Conservation (phyloP, 2,797 vertebrate species). For the Acanthiza pusilla region DNA sequence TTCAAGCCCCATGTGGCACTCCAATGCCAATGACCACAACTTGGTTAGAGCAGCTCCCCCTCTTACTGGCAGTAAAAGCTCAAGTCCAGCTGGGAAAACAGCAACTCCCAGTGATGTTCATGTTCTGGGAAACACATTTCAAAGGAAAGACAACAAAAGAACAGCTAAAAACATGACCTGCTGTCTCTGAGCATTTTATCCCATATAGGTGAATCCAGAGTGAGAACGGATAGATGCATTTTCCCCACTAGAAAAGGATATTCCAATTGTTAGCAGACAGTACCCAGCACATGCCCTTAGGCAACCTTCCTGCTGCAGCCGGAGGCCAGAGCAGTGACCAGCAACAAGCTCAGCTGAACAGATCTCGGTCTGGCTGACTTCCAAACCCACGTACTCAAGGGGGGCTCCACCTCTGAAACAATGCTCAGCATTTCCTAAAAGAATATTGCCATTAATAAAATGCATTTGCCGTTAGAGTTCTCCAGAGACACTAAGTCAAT, state of each 20-base stretch:
- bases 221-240: background rate
- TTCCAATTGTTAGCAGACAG: background rate
- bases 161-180: background rate
- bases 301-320: background rate
- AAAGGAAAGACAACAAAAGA: background rate
- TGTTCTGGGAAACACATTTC: background rate
- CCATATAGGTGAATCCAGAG: background rate
- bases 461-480: conserved; percentile 60
- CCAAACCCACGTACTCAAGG: background rate
- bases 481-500: conserved; percentile 62
- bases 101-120: background rate
- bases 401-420: conserved; percentile 43
- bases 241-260: background rate
- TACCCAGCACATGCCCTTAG: background rate
- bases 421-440: conserved; percentile 46
- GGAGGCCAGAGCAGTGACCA: background rate
- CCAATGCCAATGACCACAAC: background rate
- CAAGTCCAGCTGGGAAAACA: background rate
- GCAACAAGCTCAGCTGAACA: background rate
- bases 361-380: background rate
- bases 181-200: background rate
- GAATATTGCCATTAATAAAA: conserved; percentile 65
- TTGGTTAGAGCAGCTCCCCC: background rate
- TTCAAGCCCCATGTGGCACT: background rate
- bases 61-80: background rate